phyloP scores from a whole-genome alignment of 2,888 invertebrate species.

The Agelastica alni region DNA sequence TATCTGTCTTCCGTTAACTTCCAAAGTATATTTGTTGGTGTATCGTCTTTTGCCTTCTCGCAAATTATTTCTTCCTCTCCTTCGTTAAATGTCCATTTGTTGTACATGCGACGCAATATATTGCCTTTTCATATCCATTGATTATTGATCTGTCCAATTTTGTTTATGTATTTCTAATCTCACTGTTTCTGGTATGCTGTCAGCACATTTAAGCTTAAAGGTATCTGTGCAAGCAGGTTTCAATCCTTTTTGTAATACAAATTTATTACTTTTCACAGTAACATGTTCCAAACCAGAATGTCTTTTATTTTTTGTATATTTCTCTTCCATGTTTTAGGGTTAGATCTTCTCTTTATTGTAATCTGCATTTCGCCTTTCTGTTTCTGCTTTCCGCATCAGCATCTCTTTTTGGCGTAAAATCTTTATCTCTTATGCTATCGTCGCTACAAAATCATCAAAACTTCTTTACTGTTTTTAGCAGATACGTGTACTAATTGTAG shows the following conservation, averaged over 20 bases:
- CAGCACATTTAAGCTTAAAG: conserved; percentile 11
- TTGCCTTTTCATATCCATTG: conserved; percentile 17
- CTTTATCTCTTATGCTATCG: no score
- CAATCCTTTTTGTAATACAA: conserved; percentile 14
- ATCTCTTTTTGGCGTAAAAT: conserved; percentile 22
- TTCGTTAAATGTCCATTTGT: conserved; percentile 13
- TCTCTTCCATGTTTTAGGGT: conserved; percentile 18
- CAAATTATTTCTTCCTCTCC: conserved; percentile 5
- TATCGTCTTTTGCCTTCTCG: conserved; percentile 15
- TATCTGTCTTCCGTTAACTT: conserved; percentile 16
- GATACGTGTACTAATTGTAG: no score
- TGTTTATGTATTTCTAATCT: no score
- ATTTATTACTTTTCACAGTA: conserved; percentile 7
- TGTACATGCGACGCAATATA: conserved; percentile 17
- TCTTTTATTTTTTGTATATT: conserved; percentile 11
- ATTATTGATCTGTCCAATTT: conserved; percentile 15
- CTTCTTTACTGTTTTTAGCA: no score
- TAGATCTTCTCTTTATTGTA: no score
- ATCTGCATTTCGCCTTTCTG: no score
- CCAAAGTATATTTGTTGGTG: conserved; percentile 19
- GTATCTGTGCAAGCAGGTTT: conserved; percentile 9
- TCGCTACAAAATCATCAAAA: no score
- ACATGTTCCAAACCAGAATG: conserved; percentile 16
- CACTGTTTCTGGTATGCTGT: conserved; percentile 9
- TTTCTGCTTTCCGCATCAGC: no score